A percentile compares a stretch with the other conserved stretches of the same genome.
Evolutionary conservation across 2,888 invertebrate species (phyloP).

Genomic region (Diogma glabrata): DNA sequence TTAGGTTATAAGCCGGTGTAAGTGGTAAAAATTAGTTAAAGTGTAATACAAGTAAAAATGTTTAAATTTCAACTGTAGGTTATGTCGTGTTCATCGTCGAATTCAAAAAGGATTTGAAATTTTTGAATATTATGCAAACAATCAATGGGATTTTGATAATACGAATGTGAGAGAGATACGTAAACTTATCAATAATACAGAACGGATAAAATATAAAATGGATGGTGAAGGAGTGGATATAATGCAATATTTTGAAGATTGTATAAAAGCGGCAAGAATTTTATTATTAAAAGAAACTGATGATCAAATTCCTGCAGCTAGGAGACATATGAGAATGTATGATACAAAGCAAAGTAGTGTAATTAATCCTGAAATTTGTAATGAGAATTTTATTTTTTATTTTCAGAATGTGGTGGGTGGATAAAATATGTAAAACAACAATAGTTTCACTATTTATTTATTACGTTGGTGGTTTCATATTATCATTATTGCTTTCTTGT

Average conservation of each 20-base stretch:
- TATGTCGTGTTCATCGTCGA: slow-evolving; percentile 70
- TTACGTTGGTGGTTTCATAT: slow-evolving; percentile 13
- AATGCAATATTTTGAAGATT: slow-evolving; percentile 68
- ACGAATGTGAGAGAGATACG: slow-evolving; percentile 48
- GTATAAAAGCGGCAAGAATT: slow-evolving; percentile 65
- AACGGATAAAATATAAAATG: slow-evolving; percentile 53
- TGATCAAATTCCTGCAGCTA: slow-evolving; percentile 67
- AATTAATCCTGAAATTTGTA: no score
- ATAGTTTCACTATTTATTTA: slow-evolving; percentile 53
- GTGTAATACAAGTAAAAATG: background rate
- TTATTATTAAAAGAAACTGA: slow-evolving; percentile 75
- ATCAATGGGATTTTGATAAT: slow-evolving; percentile 82
- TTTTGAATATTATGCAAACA: slow-evolving; percentile 84
- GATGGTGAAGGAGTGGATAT: slow-evolving; percentile 64
- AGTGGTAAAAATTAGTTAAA: slow-evolving; percentile 34
- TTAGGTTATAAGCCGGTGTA: slow-evolving; percentile 82
- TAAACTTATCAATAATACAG: slow-evolving; percentile 48
- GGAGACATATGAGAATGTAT: slow-evolving; percentile 69
- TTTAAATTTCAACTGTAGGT: slow-evolving; percentile 38
- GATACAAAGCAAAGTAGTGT: slow-evolving; percentile 23
- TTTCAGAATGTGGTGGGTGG: slow-evolving; percentile 80
- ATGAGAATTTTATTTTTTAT: slow-evolving; percentile 19
- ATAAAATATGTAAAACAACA: slow-evolving; percentile 55
- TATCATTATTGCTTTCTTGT: slow-evolving; percentile 12
- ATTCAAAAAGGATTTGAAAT: slow-evolving; percentile 79